Evolutionary conservation across 1,140 invertebrate genomes (phyloP), one percentile per base, ranked within the genome.

Genomic region (Polypedilum vanderplanki): DNA sequence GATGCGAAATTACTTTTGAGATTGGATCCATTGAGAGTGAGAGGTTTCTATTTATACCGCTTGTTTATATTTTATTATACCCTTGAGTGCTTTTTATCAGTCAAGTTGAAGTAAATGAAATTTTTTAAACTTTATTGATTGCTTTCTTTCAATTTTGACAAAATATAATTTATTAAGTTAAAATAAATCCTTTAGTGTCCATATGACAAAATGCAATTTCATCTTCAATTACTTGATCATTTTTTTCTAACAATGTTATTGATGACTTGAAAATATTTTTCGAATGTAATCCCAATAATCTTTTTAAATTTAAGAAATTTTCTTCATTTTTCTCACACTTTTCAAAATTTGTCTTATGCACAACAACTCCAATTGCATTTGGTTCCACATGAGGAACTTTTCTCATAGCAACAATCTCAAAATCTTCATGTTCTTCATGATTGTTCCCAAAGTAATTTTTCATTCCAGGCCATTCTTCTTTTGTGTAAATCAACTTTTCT

Each of bases 301-400:
- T 18, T 70, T 22, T 79, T 83, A 81, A 7, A 81, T 80, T 84
- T 84, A 85, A 76, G 83, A 83, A 79, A 79, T 83, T 74, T 79
- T 80, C 80, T 81, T 76, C 77, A 81, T 80, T 75, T 57, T 81
- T 79, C 80, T 83, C 86, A 75, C 85, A 89, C 20, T 83, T 78
- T 81, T 91, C 81, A 75, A 88, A 75, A 82, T 84, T 83, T 78
- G 88, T 82, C 80, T 90, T 84, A 81, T 91, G 83, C 75, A 91
- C 40, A 67, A 87, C 84, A 79, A 86, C 78, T 17, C 84, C 86
- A 22, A 87, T 83, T 77, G 81, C 86, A 79, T 76, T 84, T 77
- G 79, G 87, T 82, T 15, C 81, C 8, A 84, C 78, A 18, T 79
- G 79, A 8, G 86, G 80, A 0, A 88, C 79, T 0, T 86, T 83